Base-by-base conservation (phyloP, 2,113 vertebrate species). In the Rhinogobius similis region DNA sequence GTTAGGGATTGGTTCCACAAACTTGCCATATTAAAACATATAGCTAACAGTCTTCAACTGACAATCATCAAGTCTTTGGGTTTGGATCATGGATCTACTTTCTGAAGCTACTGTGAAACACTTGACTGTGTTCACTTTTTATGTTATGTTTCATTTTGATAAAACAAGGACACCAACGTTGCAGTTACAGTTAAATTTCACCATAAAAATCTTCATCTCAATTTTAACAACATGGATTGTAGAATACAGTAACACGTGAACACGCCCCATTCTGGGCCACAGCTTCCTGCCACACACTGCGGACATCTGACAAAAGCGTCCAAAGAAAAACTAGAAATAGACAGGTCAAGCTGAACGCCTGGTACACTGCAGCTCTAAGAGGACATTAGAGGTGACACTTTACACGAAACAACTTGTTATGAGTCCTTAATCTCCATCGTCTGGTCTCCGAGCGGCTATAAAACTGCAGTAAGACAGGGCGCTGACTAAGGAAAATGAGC, bases 401-500 rank as follows among this genome's bases (percentile, higher is more conserved):
- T 75, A 81, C 76, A 79, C 78, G 76, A 80, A 82, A 77, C 78
- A 75, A 79, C 86, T 82, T 82, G 86, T 85, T 84, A 84, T 72
- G 79, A 82, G 70, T 83, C 78, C 82, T 82, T 84, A 75, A 83
- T 90, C 85, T 86, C 77, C 69, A 58, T 67, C 27, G 59, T 72
- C 65, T 50, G 67, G 86, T 83, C 86, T 82, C 83, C 52, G 50
- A 62, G 76, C 78, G 69, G 82, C 80, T 70, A 78, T 90, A 88
- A 88, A 88, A 82, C 76, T 65, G 83, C 77, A 83, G 73, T 12
- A 69, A 86, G 80, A 86, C 78, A 71, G 84, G 72, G 70, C 74
- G 86, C 86, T 88, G 86, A 86, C 82, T 82, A 65, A 88, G 86
- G 78, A 67, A 82, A 88, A 83, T 70, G 74, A 82, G 72, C 46